A percentile compares a stretch with the other conserved stretches of the same genome.
Evolutionary conservation across 2,888 invertebrate species (phyloP).

Genomic region (Apotomis turbidana): DNA sequence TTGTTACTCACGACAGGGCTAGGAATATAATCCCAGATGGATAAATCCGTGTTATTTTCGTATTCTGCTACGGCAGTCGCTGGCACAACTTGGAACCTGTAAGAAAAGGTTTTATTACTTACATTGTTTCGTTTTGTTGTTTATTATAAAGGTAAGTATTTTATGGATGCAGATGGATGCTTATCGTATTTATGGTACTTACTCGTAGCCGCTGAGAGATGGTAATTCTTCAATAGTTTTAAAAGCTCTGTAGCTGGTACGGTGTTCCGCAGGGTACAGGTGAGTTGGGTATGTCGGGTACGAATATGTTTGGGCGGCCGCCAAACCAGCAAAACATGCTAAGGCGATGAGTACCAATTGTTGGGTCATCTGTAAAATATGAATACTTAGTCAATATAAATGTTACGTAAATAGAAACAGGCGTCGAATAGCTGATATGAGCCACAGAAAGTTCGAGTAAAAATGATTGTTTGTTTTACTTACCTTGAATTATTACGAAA

Average conservation of each 20-base stretch:
- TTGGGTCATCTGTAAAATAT: conserved; percentile 45
- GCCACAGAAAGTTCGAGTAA: not conserved
- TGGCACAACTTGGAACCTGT: conserved; percentile 49
- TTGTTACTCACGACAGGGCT: conserved; percentile 54
- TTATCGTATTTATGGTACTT: conserved; percentile 39
- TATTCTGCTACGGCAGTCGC: conserved; percentile 47
- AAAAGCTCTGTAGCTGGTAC: conserved; percentile 33
- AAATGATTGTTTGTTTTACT: not conserved
- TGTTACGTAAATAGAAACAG: not conserved
- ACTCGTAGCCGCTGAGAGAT: conserved; percentile 47
- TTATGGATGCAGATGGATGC: not conserved
- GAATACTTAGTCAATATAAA: not conserved
- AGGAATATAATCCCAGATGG: conserved; percentile 51
- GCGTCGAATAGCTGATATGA: no score
- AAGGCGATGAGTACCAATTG: conserved; percentile 35
- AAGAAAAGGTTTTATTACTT: conserved; percentile 26
- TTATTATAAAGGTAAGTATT: not conserved
- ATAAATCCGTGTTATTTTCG: conserved; percentile 43
- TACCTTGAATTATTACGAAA: conserved; percentile 4
- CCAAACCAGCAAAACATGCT: conserved; percentile 38
- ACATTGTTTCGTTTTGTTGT: not conserved
- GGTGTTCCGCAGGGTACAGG: conserved; percentile 44
- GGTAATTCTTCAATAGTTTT: conserved; percentile 41
- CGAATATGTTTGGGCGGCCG: conserved; percentile 41
- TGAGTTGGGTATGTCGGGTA: conserved; percentile 46